phyloP scores from a whole-genome alignment of 2,113 vertebrate species.

The Ptyas mucosa region DNA sequence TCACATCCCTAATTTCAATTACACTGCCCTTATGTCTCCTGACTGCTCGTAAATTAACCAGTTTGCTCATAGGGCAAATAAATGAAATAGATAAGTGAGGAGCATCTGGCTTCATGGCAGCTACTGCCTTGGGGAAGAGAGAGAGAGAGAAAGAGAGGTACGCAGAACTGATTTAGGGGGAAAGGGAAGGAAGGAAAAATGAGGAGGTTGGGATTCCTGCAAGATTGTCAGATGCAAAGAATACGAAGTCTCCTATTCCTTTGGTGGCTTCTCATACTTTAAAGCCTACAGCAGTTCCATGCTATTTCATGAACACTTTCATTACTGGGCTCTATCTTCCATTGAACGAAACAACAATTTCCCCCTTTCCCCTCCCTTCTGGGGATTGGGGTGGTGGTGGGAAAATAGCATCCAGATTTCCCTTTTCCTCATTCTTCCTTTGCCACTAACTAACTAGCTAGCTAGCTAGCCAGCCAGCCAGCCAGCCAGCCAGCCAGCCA shows the following conservation, averaged over 20 bases:
- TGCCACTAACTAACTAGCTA: background rate
- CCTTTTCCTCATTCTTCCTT: background rate
- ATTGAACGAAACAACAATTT: background rate
- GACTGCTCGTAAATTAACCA: constrained; percentile 24
- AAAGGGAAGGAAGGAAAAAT: background rate
- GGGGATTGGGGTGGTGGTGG: background rate
- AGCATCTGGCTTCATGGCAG: constrained; percentile 5
- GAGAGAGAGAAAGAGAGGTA: background rate
- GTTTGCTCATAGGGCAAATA: constrained; percentile 19
- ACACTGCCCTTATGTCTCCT: constrained; percentile 22
- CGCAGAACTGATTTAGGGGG: background rate
- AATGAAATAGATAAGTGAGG: constrained; percentile 24
- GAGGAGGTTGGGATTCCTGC: background rate
- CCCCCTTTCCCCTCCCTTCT: background rate
- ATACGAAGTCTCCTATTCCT: background rate
- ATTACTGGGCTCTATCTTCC: background rate
- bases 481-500: no score
- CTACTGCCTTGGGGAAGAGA: background rate
- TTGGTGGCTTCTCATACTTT: background rate
- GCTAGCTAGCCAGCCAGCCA: no score
- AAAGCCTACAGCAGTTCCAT: background rate
- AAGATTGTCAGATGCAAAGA: background rate
- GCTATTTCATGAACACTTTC: background rate
- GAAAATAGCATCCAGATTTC: background rate
- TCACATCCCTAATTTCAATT: constrained; percentile 28